A percentile compares a stretch with the other conserved stretches of the same genome.
phyloP scores from a whole-genome alignment of 2,888 invertebrate genomes.

The Macrophya annulata region DNA sequence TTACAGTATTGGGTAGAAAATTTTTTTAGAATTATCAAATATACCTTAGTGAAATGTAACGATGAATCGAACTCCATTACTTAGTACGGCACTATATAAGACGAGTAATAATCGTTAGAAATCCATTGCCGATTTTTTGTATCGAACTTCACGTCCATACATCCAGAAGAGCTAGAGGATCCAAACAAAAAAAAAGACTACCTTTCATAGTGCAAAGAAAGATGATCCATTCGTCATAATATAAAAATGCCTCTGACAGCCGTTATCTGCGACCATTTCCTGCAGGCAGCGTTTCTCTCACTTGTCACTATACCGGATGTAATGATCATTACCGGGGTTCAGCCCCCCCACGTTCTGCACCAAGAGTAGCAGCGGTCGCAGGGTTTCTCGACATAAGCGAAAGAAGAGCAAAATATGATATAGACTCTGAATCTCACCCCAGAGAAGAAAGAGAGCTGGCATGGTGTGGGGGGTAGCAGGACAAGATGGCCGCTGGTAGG shows the following conservation, averaged over 20 bases:
- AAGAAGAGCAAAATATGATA: conserved; percentile 55
- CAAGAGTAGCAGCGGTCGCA: conserved; percentile 53
- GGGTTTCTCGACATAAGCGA: conserved; percentile 46
- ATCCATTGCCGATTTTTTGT: conserved; percentile 29
- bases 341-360: conserved; percentile 57
- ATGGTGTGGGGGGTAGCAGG: conserved; percentile 46
- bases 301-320: conserved; percentile 78
- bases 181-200: not conserved
- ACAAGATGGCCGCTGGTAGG: conserved; percentile 71
- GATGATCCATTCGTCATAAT: conserved; percentile 77
- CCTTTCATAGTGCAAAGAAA: conserved; percentile 61
- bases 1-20: conserved; percentile 19
- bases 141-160: not conserved
- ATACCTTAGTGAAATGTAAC: not conserved
- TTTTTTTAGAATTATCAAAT: conserved; percentile 8
- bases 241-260: conserved; percentile 77
- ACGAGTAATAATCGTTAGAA: not conserved
- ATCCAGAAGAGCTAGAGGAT: not conserved
- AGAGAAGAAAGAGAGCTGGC: conserved; percentile 57
- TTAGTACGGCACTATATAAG: not conserved
- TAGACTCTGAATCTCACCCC: conserved; percentile 47
- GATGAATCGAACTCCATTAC: not conserved
- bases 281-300: conserved; percentile 72
- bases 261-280: conserved; percentile 78
- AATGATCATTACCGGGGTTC: conserved; percentile 76